Conservation (phyloP, 2,113 vertebrate genomes). For the Microtus pennsylvanicus region DNA sequence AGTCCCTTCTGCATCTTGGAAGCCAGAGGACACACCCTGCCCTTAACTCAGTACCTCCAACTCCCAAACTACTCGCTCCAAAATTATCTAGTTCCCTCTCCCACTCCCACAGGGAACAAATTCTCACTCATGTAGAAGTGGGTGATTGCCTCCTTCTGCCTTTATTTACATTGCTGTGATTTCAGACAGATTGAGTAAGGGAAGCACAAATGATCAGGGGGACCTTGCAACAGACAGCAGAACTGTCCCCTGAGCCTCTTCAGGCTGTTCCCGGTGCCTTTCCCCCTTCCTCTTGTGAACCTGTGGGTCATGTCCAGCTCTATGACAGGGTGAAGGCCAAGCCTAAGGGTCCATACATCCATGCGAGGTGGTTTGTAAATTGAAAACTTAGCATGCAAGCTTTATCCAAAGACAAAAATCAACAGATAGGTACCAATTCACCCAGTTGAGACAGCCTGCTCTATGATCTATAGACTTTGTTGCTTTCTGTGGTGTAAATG, state of each 20-base stretch:
- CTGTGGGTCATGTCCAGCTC: neutral
- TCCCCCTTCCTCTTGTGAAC: neutral
- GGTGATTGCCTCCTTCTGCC: neutral
- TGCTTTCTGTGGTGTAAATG: neutral
- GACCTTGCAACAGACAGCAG: neutral
- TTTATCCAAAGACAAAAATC: neutral
- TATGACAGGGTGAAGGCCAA: neutral
- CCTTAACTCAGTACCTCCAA: neutral
- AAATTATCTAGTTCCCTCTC: conserved; percentile 33
- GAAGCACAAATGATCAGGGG: conserved; percentile 23
- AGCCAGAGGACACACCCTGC: neutral
- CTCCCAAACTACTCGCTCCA: neutral
- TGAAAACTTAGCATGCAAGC: neutral
- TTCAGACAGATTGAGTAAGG: conserved; percentile 45
- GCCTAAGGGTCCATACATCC: neutral
- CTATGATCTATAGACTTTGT: neutral
- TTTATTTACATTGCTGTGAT: conserved; percentile 34
- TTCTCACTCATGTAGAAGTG: conserved; percentile 23
- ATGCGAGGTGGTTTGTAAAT: neutral
- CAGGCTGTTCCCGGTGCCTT: neutral
- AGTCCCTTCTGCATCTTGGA: neutral
- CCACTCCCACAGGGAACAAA: neutral
- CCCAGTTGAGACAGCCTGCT: neutral
- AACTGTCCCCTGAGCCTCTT: neutral
- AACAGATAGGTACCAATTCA: neutral